A percentile compares a stretch with the other conserved stretches of the same genome.
These are phyloP conservation scores for Parasteatoda lunata DNA, from an alignment of 2,888 invertebrate species.

Conservation along the genomic window DNA sequence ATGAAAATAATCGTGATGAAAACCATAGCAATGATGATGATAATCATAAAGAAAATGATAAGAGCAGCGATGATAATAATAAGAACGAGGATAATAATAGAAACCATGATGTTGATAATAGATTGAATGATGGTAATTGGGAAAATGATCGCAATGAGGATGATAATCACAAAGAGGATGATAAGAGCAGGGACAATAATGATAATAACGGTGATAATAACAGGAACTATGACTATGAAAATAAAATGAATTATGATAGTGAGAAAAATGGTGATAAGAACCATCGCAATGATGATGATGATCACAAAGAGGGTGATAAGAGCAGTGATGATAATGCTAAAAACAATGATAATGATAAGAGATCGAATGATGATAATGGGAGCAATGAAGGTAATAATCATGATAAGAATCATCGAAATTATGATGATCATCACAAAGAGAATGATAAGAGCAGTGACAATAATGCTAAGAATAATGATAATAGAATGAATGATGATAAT, in stretches of 20 bases:
- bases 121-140: background rate
- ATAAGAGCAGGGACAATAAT: background rate
- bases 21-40: background rate
- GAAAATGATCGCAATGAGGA: background rate
- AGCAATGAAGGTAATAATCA: too few species aligned
- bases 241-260: background rate
- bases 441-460: too few species aligned
- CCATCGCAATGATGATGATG: background rate
- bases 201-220: background rate
- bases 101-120: too few species aligned
- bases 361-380: too few species aligned
- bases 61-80: background rate
- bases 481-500: too few species aligned
- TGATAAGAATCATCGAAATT: background rate
- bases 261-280: constrained; percentile 10
- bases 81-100: background rate
- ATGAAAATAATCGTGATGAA: constrained; percentile 5
- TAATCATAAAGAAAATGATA: constrained; percentile 7
- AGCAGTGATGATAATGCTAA: background rate
- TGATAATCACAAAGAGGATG: background rate
- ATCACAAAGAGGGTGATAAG: background rate
- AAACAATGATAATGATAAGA: background rate
- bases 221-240: background rate
- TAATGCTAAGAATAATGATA: too few species aligned
- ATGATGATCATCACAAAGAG: too few species aligned